Evolutionary conservation across 2,113 vertebrate species (phyloP), one percentile per base, ranked within the genome.

Genomic region (Rafetus swinhoei): DNA sequence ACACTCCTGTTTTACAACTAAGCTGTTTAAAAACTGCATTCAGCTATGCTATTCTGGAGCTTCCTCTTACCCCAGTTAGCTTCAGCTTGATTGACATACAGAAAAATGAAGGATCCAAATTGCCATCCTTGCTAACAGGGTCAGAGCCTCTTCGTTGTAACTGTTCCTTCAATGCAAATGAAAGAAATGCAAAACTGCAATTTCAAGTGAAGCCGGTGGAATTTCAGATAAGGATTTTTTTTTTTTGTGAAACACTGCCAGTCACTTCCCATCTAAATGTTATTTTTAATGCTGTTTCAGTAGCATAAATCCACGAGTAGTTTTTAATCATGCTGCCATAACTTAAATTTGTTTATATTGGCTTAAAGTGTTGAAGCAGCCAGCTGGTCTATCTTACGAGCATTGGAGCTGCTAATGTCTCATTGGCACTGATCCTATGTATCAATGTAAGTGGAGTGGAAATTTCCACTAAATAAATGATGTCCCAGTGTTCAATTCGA

Each of bases 391-490:
- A n/a, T 60, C 85, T 50, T 77, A 90, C 35, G 85, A 93, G 74
- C 15, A 87, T 53, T 59, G 59, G 18, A 19, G 76, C 87, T 87
- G 85, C 74, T 85, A 94, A 85, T 81, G 74, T 11, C 74, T 79
- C 82, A 69, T 93, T 62, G 90, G 80, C 90, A 84, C 84, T 69
- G 32, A 92, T 79, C 90, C 90, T 93, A 32, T 81, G 81, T 93
- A 89, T 86, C 55, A 77, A 90, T 89, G 62, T 45, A 65, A 93
- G 55, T 82, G 3, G 53, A 94, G 90, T 87, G 95, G 94, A 96
- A 97, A 96, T 95, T 97, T 95, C 96, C 95, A 92, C 81, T 60
- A 85, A 90, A 89, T 65, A 39, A 39, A 54, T 94, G 65, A 7
- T 93, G 84, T 92, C 45, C 18, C 55, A 69, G 80, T 79, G 18